Evolutionary conservation across 2,113 vertebrate genomes (phyloP), one percentile per base, ranked within the genome.

Genomic region (Orthochromis malagaraziensis): DNA sequence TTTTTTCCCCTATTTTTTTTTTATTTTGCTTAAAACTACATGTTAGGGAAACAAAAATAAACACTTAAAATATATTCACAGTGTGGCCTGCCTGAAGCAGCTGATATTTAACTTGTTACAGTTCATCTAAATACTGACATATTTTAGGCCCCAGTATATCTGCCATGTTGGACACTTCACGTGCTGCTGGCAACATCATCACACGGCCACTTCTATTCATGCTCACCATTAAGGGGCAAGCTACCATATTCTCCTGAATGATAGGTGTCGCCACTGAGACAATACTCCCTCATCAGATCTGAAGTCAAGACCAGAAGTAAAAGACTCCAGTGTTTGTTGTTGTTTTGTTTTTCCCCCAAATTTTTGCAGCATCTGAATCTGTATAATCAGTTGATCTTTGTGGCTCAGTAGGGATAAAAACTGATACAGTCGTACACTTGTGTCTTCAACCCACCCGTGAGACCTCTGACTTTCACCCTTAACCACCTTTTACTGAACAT

Each of bases 361-460:
- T 65, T 65, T 12, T 38, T 65, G 60, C 60, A 65, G 17, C 17
- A 65, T 65, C 60, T 65, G 60, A 38, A 65, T 65, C 33, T 65
- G 19, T 38, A 65, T 65, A 21, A 65, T 65, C 19, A 65, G 6
- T 65, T 0, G 6, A 65, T 65, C 33, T 65, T 65, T 65, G 33
- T 65, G 33, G 33, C 19, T 65, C 33, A 38, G 6, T 65, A 65
- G 33, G 33, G 33, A 65, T 21, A 65, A 0, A 38, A 65, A 38
- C 60, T 65, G 60, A 65, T 65, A 65, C 4, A 65, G 33, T 38
- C 2, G 11, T 65, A 65, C 19, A 21, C 4, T 38, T 38, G 60
- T 65, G 60, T 21, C 60, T 38, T 65, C 60, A 13, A 65, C 60
- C 60, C 33, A 65, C 4, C 19, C 13, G 19, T 38, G 33, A 68